Base-by-base conservation (phyloP, 2,888 invertebrate species). In the Meandrusa payeni region DNA sequence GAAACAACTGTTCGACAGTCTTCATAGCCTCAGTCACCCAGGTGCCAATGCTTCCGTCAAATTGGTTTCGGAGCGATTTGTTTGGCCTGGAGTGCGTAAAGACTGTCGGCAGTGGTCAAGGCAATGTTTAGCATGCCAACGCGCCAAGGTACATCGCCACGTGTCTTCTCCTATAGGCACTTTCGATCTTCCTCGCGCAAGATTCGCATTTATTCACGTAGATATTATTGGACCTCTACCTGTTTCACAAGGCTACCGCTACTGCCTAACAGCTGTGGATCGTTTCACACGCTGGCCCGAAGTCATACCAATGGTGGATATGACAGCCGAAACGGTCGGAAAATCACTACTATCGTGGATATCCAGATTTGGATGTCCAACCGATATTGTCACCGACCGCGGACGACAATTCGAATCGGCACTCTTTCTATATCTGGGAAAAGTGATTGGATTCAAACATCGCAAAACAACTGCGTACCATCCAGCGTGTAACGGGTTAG, bases 311-410 rank as follows among this genome's bases (percentile, higher is more conserved):
- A n/a, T n/a, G n/a, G n/a, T n/a, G n/a, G n/a, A n/a, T n/a, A n/a
- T n/a, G n/a, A n/a, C n/a, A n/a, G n/a, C n/a, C n/a, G n/a, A n/a
- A n/a, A n/a, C n/a, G n/a, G n/a, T n/a, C n/a, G n/a, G n/a, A n/a
- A n/a, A n/a, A n/a, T n/a, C n/a, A n/a, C n/a, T n/a, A n/a, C n/a
- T n/a, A n/a, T n/a, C n/a, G n/a, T n/a, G 79, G 85, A 62, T 87
- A 1, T 38, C 76, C 0, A 50, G 76, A 5, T 82, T 66, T 42
- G 80, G 81, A 1, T 56, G 65, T 6, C 81, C 79, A 2, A 50
- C 36, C 2, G 32, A 54, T 1, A 54, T 59, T 26, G n/a, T n/a
- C n/a, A n/a, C n/a, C n/a, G n/a, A n/a, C n/a, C n/a, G n/a, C n/a
- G n/a, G n/a, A n/a, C n/a, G 42, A 19, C 76, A 73, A 42, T 66